Evolutionary conservation across 64 coral and sea anemone genomes (phyloP), one percentile per base, ranked within the genome.

Genomic region (Dendrophyllia cribrosa): DNA sequence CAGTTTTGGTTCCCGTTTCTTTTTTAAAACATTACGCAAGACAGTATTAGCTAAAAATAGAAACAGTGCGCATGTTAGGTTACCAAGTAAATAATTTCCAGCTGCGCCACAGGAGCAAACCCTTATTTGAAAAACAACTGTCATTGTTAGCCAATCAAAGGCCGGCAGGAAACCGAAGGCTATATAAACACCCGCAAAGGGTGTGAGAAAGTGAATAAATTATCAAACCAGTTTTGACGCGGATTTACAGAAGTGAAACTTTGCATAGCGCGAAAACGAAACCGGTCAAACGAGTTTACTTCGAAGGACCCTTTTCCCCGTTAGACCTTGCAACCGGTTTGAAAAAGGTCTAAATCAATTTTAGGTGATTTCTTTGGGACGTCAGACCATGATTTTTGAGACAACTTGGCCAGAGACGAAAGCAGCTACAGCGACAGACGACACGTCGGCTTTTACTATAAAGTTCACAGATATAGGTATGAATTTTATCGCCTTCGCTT

Each of bases 201-300:
- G 24, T 34, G 58, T 82, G 12, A 14, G 16, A 45, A 46, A 20
- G 14, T 63, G 78, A 82, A 82, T 82, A 63, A 78, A 78, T 62
- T 80, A 80, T 43, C 34, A 61, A 62, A 19, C 77, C 58, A 63
- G 59, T 44, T 19, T 43, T 34, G 19, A 25, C 34, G 25, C 7
- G 25, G 61, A 6, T 64, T 64, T 64, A 0, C 16, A 47, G 50
- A 55, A 19, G 49, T 3, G 1, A 55, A 17, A 16, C 9, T 25
- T 79, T 59, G 25, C 22, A 4, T 43, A 51, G 61, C 61, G n/a
- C 80, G 58, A 83, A 67, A 83, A 45, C 60, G 80, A 83, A 83
- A 83, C 80, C 80, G 80, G 80, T 83, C 60, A 83, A 83, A 83
- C 80, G 44, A 83, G 80, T 83, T 83, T 67, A 50, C 62, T 67